phyloP scores from a whole-genome alignment of 2,797 vertebrate genomes.

The Lithobates pipiens region DNA sequence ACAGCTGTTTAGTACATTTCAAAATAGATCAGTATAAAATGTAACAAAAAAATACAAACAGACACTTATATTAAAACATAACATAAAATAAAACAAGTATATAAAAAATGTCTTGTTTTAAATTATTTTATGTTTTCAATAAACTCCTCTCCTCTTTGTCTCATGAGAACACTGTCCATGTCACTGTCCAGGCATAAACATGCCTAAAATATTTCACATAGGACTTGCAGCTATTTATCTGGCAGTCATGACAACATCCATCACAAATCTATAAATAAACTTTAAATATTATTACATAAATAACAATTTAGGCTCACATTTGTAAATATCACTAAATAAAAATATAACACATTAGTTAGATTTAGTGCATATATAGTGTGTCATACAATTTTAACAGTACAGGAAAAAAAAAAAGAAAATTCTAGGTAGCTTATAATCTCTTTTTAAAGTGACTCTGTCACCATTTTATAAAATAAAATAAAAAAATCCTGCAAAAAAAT shows the following conservation, averaged over 20 bases:
- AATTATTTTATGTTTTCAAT: too few relatives aligned
- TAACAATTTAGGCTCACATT: not conserved
- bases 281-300: constrained; percentile 23
- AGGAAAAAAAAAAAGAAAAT: not conserved
- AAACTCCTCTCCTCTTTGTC: too few relatives aligned
- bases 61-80: too few relatives aligned
- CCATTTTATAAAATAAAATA: too few relatives aligned
- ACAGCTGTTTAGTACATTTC: too few relatives aligned
- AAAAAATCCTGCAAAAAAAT: too few relatives aligned
- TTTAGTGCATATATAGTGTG: constrained; percentile 25
- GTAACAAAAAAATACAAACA: too few relatives aligned
- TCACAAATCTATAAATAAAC: not conserved
- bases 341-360: not conserved
- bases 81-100: too few relatives aligned
- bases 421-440: too few relatives aligned
- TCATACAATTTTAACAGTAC: not conserved
- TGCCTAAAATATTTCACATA: not conserved
- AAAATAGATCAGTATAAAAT: too few relatives aligned
- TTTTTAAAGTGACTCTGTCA: too few relatives aligned
- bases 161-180: not conserved
- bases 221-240: not conserved
- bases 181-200: not conserved
- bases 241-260: not conserved
- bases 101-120: too few relatives aligned
- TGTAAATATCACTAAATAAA: not conserved